A percentile compares a stretch with the other conserved stretches of the same genome.
phyloP scores from a whole-genome alignment of 2,888 invertebrate species.

The Drosophila lutescens region DNA sequence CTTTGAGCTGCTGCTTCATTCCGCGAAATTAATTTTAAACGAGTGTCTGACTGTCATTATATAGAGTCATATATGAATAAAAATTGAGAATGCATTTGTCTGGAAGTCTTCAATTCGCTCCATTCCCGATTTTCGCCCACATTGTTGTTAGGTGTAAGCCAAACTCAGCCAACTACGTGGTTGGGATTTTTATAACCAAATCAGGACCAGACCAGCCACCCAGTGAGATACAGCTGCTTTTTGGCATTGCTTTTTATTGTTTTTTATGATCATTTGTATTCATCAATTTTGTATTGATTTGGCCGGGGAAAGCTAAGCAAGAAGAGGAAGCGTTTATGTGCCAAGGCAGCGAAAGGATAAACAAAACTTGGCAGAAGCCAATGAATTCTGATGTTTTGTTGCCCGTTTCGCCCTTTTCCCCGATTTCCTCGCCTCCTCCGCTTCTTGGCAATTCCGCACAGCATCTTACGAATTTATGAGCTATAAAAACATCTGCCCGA shows the following conservation, averaged over 20 bases:
- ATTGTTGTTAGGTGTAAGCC: constrained; percentile 26
- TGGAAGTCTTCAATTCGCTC: constrained; percentile 31
- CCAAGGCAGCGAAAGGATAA: constrained; percentile 65
- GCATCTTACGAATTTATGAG: constrained; percentile 76
- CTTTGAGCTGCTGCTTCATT: constrained; percentile 49
- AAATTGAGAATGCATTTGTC: constrained; percentile 59
- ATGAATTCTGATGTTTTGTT: constrained; percentile 69
- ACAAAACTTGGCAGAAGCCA: constrained; percentile 61
- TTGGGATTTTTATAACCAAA: constrained; percentile 77
- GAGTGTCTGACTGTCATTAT: constrained; percentile 64
- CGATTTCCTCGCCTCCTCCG: constrained; percentile 21
- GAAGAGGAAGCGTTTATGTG: constrained; percentile 51
- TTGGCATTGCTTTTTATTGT: constrained; percentile 76
- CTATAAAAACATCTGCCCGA: constrained; percentile 72
- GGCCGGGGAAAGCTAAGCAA: constrained; percentile 17
- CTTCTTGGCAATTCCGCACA: constrained; percentile 59
- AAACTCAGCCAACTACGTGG: constrained; percentile 60
- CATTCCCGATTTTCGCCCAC: constrained; percentile 20
- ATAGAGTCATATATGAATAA: constrained; percentile 57
- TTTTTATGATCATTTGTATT: constrained; percentile 81
- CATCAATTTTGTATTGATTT: constrained; percentile 79
- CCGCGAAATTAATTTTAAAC: constrained; percentile 74
- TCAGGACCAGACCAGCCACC: constrained; percentile 57
- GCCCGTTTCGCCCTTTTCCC: constrained; percentile 13
- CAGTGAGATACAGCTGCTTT: constrained; percentile 64